Base-by-base conservation (phyloP, 2,113 vertebrate genomes). In the Oophaga pumilio region DNA sequence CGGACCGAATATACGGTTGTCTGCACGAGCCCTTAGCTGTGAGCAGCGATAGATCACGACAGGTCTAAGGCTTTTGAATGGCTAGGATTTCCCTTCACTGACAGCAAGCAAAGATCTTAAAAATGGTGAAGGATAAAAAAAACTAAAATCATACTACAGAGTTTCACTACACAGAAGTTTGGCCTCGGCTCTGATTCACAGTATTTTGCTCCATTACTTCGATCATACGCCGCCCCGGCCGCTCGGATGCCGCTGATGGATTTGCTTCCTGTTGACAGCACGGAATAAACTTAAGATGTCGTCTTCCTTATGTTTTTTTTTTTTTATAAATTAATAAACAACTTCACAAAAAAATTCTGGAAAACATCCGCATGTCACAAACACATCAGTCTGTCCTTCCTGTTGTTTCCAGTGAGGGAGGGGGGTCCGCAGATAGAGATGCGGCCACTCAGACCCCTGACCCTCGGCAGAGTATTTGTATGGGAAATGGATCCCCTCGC, bases 321-420 rank as follows among this genome's bases (percentile, higher is more conserved):
- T 53, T 53, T 62, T 62, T 73, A 17, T n/a, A n/a, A n/a, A 60
- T 59, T 26, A 33, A 80, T 33, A 59, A 26, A 60, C 26, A 28
- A 17, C 17, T 26, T 59, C 6, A 80, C 18, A 15, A 17, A 80
- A 26, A 26, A 60, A 56, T 6, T 52, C n/a, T 91, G 92, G 92
- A 93, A 94, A 91, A 91, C 91, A 93, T 92, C 91, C 91, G 92
- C 91, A 83, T 89, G 89, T 91, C 89, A 92, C 90, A 91, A 93
- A 93, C 86, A 89, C 90, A 92, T 92, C 91, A 90, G 83, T 92
- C 90, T 91, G 89, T 91, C 90, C 89, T 94, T 95, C 93, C 92
- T 93, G 91, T 91, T 93, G 90, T 92, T 90, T 90, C 53, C 17
- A 3, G 24, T 1, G 33, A 43, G 33, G 33, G 33, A 43, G 33